Evolutionary conservation across 2,888 invertebrate species (phyloP).

Genomic region (Agelastica alni): DNA sequence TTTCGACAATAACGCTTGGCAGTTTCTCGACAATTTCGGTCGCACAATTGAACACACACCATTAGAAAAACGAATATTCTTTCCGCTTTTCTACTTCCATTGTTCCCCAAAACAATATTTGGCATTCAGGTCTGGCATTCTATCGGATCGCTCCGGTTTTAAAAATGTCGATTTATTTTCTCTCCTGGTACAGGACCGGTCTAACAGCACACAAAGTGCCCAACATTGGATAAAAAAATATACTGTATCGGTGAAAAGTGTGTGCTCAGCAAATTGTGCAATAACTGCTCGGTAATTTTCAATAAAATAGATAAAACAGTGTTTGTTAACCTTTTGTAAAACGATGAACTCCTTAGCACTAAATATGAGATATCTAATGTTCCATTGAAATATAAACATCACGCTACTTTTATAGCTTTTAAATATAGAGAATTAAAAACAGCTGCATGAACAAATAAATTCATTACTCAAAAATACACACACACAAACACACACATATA

Average conservation of each 20-base stretch:
- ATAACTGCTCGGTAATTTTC: too few species aligned
- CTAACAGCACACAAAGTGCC: too few species aligned
- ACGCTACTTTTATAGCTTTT: too few species aligned
- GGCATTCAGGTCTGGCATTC: constrained; percentile 36
- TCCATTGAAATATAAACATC: too few species aligned
- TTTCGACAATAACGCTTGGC: neutral
- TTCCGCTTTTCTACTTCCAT: constrained; percentile 9
- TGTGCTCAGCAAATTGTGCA: neutral
- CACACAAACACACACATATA: too few species aligned
- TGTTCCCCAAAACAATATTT: constrained; percentile 34
- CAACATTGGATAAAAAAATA: neutral
- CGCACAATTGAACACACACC: constrained; percentile 15
- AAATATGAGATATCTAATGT: too few species aligned
- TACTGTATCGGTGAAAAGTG: neutral
- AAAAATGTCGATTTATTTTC: constrained; percentile 25
- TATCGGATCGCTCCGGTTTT: constrained; percentile 33
- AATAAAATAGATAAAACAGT: too few species aligned
- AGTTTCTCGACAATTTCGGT: neutral
- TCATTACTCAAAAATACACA: too few species aligned
- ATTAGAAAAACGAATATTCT: constrained; percentile 18
- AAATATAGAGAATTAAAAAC: too few species aligned
- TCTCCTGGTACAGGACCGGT: constrained; percentile 6
- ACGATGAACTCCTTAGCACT: too few species aligned
- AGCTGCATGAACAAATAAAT: too few species aligned
- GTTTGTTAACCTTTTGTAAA: too few species aligned